Evolutionary conservation across 2,888 invertebrate genomes (phyloP), one percentile per base, ranked within the genome.

Genomic region (Pterostichus madidus): DNA sequence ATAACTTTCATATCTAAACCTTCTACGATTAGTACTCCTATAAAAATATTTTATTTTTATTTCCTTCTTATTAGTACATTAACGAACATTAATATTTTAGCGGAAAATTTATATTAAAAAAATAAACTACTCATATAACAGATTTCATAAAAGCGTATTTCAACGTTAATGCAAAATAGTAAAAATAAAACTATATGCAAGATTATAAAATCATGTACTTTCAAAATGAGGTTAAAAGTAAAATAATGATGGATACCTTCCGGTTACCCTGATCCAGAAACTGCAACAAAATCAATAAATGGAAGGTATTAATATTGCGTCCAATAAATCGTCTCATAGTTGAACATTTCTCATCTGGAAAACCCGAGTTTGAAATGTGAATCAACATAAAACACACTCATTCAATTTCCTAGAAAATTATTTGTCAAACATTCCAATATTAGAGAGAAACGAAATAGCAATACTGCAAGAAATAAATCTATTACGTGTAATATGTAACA

Each of bases 401-500:
- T 32, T 61, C 31, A n/a, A n/a, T 61, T 61, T 61, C 61, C 31
- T 32, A 32, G 61, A 61, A 59, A 61, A 61, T 61, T 24, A 61
- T 61, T 61, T 61, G 61, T 61, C 61, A 61, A 61, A 46, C 10
- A 4, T 6, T 11, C 46, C 46, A 46, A 46, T 46, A 46, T 4
- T 5, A 35, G 17, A 56, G 17, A 35, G 35, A 35, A 56, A 56
- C 17, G 56, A 17, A 17, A 56, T n/a, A 56, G 24, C 56, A 56
- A 56, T 13, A 53, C 10, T 53, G 56, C 24, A 56, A 56, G 10
- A 6, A 56, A 15, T 56, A 56, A 56, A 56, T 56, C 17, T 17
- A 53, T 53, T 53, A 56, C 24, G n/a, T 24, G 35, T 35, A 35
- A n/a, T n/a, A n/a, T n/a, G n/a, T n/a, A n/a, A n/a, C n/a, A n/a